Evolutionary conservation across 1,140 invertebrate genomes (phyloP), one percentile per base, ranked within the genome.

Genomic region (Sycophila sp.): DNA sequence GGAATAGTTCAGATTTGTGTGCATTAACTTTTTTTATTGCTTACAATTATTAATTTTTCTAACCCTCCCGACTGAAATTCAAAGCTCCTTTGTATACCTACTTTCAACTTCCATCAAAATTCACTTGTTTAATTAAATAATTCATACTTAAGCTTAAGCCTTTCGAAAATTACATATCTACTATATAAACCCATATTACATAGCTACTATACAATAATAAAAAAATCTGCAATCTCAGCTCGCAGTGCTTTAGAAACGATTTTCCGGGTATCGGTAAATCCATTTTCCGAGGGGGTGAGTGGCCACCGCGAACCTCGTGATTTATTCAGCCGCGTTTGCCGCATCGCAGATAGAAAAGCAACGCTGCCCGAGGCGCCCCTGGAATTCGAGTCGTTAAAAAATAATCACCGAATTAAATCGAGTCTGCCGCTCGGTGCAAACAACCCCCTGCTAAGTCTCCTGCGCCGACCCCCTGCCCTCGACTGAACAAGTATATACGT

Each of bases 391-490:
- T 85, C 82, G 84, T 86, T 85, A 86, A 84, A 85, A 86, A 86
- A 86, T 86, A 85, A 85, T 86, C 82, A 85, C 81, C 75, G 82
- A 84, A 86, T 85, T 84, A 86, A 86, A 85, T 85, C 79, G 84
- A 83, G 80, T 74, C 69, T 73, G 75, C 77, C 75, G 74, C 76
- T 64, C 55, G 77, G 74, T 84, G 83, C 84, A 86, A 86, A 86
- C 83, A 85, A 85, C 80, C 81, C 78, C 79, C 75, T 60, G 59
- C 59, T 65, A 75, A 51, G 71, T 71, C 63, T 24, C 42, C 15
- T 30, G 26, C 19, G 24, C 7, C 51, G 28, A 28, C n/a, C 22
- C n/a, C 36, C 24, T 28, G 51, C 51, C 42, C 24, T 55, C 22
- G 34, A 28, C n/a, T 4, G 17, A 65, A 24, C 34, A 10, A 30